Base-by-base conservation (phyloP, 2,797 vertebrate species). In the Girardinus metallicus region DNA sequence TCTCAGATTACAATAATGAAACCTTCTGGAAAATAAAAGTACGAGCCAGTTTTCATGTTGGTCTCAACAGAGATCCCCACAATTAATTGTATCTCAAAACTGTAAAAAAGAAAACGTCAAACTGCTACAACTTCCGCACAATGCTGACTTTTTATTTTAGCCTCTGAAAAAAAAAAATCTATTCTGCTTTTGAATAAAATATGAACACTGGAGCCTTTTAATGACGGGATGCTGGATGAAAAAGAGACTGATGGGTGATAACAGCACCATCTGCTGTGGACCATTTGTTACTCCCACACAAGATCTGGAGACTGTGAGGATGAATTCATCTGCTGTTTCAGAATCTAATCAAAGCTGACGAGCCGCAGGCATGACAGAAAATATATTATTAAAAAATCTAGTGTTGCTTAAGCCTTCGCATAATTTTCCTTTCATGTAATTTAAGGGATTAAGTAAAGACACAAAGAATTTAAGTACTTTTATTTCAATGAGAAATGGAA, bases 241-340 rank as follows among this genome's bases (percentile, higher is more conserved):
- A 64, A 71, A 15, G 43, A 73, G 70, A 83, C 16, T 13, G 77
- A 46, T 12, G n/a, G 77, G 60, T 41, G 79, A 74, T 79, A 82
- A 91, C 79, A 89, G 92, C 89, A 75, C 91, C 92, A 91, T 88
- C 91, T 93, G 90, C 91, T 92, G 92, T 78, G 76, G 64, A 74
- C 70, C 44, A 80, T 41, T 68, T 79, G 68, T 78, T 66, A 76
- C 91, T 89, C 91, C 85, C 83, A 87, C 87, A 83, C 80, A 85
- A 15, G 70, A 77, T 79, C 86, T 88, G 84, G 57, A 74, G 75
- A 57, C 1, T 75, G 60, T 5, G 41, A 57, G 31, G 49, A 81
- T 5, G 44, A 72, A 74, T 75, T 66, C 31, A 75, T 76, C 74
- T 72, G 74, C 51, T 8, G 31, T 44, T 83, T 75, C 0, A 16